Evolutionary conservation across 2,888 invertebrate genomes (phyloP), one percentile per base, ranked within the genome.

Genomic region (Drosophila maculinotata): DNA sequence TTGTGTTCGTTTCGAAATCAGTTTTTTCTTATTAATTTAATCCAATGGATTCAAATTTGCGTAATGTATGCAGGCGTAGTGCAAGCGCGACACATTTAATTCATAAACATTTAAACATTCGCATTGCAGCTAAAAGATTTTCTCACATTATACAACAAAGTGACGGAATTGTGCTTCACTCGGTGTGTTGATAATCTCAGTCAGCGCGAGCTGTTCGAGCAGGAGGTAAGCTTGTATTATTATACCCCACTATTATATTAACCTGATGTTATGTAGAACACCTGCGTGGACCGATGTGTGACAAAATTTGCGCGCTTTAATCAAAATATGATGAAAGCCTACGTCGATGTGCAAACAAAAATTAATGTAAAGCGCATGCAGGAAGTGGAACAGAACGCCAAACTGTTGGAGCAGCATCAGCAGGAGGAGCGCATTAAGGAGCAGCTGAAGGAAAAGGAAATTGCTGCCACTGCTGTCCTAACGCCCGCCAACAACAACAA

Each of bases 241-340:
- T 9, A 3, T 20, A 8, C 12, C 2, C 3, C 2, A 5, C 1
- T 12, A 17, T n/a, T 17, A 9, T 20, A 14, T 2, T 6, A 7
- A 20, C 0, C 9, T 15, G 23, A 10, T 8, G 3, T 3, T 39
- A 5, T 8, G 5, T 33, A 92, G 91, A 64, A 56, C 17, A 58
- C 56, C 9, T 92, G 91, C 63, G 88, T 92, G 15, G 90, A 90
- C 53, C 81, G 87, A 33, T 92, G 91, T 63, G 91, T 91, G 0
- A 87, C 87, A 3, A 92, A 92, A 73, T 92, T 91, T 70, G 90
- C 91, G 7, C 87, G 85, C 20, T 91, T 92, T 45, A 92, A 92
- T 80, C 91, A 91, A 53, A 87, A 80, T 47, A 90, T 92, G 86
- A 91, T 92, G 91, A 88, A 77, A 38, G 87, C 89, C 8, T 92